Evolutionary conservation across 2,888 invertebrate species (phyloP).

Genomic region (Abrostola triplasia): DNA sequence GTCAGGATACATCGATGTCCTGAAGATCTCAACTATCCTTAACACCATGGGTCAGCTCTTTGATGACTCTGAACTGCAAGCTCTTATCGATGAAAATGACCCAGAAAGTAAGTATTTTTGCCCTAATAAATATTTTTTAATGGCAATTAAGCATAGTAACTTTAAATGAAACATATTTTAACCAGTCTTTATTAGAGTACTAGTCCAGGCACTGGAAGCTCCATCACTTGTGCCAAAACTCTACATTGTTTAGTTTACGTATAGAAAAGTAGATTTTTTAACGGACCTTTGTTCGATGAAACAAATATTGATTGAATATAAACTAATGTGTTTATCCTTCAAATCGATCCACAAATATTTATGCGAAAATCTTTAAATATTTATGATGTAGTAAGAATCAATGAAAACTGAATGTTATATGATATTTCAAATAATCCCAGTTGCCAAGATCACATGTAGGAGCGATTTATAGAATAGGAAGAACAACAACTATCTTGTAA

Average conservation of each 20-base stretch:
- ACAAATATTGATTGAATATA: conserved; percentile 34
- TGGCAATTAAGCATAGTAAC: no score
- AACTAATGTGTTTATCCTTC: conserved; percentile 22
- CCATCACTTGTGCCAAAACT: no score
- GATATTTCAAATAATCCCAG: neutral
- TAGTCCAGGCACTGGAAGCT: no score
- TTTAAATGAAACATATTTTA: no score
- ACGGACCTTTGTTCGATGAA: neutral
- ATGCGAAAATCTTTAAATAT: neutral
- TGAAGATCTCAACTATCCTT: conserved; percentile 96
- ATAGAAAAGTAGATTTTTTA: no score
- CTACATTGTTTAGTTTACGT: no score
- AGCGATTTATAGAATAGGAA: conserved; percentile 29
- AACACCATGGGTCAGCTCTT: conserved; percentile 98
- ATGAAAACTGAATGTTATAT: conserved; percentile 2
- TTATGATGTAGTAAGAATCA: neutral
- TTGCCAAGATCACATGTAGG: conserved; percentile 23
- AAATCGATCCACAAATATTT: conserved; percentile 18
- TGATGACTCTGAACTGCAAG: conserved; percentile 96
- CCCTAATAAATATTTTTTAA: neutral
- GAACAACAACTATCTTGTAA: conserved; percentile 49
- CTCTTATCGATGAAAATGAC: conserved; percentile 96
- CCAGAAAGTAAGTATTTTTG: conserved; percentile 90
- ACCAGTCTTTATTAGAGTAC: no score
- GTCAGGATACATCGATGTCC: conserved; percentile 96